These are phyloP conservation scores for Iselma pallidipennis DNA, from an alignment of 2,888 invertebrate genomes.

Conservation along the genomic window DNA sequence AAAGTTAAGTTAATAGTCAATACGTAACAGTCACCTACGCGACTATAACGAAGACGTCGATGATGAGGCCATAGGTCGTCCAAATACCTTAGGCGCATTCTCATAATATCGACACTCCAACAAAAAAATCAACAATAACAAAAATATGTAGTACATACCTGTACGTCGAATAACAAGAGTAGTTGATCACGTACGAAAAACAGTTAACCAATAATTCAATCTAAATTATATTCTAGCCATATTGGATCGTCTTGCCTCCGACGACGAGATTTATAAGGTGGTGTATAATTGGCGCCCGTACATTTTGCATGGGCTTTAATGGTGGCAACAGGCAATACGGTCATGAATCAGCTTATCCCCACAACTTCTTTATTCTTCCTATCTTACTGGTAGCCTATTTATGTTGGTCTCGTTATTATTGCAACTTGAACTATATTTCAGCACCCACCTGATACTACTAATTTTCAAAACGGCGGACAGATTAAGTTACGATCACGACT, in stretches of 20 bases:
- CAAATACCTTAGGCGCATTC: conserved; percentile 24
- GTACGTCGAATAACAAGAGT: too few species aligned
- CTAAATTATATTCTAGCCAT: conserved; percentile 27
- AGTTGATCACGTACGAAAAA: conserved; percentile 9
- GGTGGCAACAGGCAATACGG: conserved; percentile 45
- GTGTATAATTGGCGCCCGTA: conserved; percentile 51
- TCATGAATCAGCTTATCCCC: conserved; percentile 51
- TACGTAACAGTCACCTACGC: conserved; percentile 35
- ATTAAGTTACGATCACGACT: conserved; percentile 23
- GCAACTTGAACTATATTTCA: conserved; percentile 43
- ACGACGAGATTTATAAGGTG: conserved; percentile 51
- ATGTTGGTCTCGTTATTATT: conserved; percentile 47
- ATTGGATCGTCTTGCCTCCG: conserved; percentile 16
- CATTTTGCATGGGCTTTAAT: conserved; percentile 50
- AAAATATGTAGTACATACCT: too few species aligned
- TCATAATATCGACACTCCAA: not conserved
- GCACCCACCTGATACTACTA: conserved; percentile 44
- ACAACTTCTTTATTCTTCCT: conserved; percentile 46
- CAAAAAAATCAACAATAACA: not conserved
- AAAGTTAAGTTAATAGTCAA: conserved; percentile 28
- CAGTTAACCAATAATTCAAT: conserved; percentile 34
- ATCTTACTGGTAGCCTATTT: conserved; percentile 48
- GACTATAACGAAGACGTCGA: conserved; percentile 34
- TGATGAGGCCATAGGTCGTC: conserved; percentile 32
- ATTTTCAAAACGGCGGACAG: conserved; percentile 30